These are phyloP conservation scores for Verasper variegatus DNA, from an alignment of 2,113 vertebrate species.

Conservation along the genomic window DNA sequence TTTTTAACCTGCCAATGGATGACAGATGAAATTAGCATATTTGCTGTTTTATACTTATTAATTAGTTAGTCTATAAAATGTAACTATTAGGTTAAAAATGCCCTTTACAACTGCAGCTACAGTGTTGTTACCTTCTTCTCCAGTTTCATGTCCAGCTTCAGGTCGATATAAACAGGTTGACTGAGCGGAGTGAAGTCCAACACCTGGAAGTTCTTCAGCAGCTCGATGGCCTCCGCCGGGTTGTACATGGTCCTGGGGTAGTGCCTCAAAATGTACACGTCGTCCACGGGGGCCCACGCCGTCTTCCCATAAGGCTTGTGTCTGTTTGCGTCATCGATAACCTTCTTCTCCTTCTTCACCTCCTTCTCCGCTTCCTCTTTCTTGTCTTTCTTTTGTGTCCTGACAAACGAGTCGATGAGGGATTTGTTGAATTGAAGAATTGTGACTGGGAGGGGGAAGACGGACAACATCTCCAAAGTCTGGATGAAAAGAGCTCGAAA, in stretches of 20 bases:
- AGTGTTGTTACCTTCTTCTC: slow-evolving; percentile 89
- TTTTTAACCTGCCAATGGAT: too few relatives aligned
- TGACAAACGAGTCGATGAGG: slow-evolving; percentile 37
- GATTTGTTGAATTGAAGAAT: background rate
- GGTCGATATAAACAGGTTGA: slow-evolving; percentile 86
- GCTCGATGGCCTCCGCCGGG: slow-evolving; percentile 77
- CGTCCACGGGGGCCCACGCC: slow-evolving; percentile 82
- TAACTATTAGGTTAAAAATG: too few relatives aligned
- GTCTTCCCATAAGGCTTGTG: slow-evolving; percentile 80
- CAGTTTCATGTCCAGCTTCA: slow-evolving; percentile 88
- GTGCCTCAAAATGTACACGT: slow-evolving; percentile 86
- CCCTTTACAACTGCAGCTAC: too few relatives aligned
- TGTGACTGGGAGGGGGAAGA: too few relatives aligned
- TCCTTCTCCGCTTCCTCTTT: slow-evolving; percentile 61
- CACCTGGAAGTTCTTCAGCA: slow-evolving; percentile 89
- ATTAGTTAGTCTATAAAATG: too few relatives aligned
- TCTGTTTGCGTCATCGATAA: slow-evolving; percentile 65
- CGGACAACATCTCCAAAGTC: too few relatives aligned
- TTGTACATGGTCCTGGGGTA: slow-evolving; percentile 81
- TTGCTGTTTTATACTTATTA: too few relatives aligned
- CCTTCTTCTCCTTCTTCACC: slow-evolving; percentile 61
- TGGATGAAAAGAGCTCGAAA: background rate
- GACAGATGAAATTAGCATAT: too few relatives aligned
- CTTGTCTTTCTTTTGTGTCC: slow-evolving; percentile 68
- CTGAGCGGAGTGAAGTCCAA: slow-evolving; percentile 86